Evolutionary conservation across 2,888 invertebrate species (phyloP), one percentile per base, ranked within the genome.

Genomic region (Clostera curtula): DNA sequence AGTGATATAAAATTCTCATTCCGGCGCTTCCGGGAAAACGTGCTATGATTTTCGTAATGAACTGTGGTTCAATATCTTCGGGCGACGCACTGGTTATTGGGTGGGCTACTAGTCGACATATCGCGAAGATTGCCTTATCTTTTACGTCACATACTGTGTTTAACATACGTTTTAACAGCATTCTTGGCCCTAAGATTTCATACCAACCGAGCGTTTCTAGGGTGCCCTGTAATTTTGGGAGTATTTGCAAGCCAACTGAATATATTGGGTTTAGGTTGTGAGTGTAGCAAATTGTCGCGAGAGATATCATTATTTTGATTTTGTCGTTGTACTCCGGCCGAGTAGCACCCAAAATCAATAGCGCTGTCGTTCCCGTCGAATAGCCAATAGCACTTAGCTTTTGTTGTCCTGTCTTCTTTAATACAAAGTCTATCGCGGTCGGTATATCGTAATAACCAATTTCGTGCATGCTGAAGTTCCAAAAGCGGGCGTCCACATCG

Each of bases 381-480:
- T 90, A 90, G 0, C 90, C 92, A 5, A 89, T 64, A 48, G 89
- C 88, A 43, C 85, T 85, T 0, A 93, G 36, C 24, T 85, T 65
- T 3, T 70, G 33, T 18, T 84, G 71, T 1, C 79, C 73, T 0
- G 90, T 90, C 5, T 39, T 36, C 1, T 46, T 27, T 5, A 62
- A 28, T 5, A 72, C 34, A 4, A 51, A 59, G 33, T 73, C 70
- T 8, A 71, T 86, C 57, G 85, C 87, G 0, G 89, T 86, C 0
- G 92, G 88, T 1, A 92, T 42, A 56, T 94, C 93, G 42, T 85
- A 85, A 9, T 63, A 43, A 0, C 89, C 92, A 59, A 90, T 88
- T 52, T 93, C 90, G 53, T 92, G 88, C 73, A 85, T 88, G 34
- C 87, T 87, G 41, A 82, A 87, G 22, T 75, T 37, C 87, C 87